Base-by-base conservation (phyloP, 2,797 vertebrate genomes). In the Falco peregrinus region DNA sequence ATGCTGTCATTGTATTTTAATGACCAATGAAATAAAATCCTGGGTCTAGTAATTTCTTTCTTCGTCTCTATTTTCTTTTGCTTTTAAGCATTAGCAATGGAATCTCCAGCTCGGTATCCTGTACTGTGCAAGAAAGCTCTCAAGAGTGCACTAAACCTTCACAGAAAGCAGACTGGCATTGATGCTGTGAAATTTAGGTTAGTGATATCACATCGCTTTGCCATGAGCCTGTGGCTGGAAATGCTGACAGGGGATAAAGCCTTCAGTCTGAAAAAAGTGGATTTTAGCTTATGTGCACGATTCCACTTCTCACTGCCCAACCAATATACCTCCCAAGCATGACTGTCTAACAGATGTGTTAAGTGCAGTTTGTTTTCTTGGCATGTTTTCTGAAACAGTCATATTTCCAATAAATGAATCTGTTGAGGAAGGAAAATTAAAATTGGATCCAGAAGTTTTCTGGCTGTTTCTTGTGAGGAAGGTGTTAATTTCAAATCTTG, bases 91-190 rank as follows among this genome's bases (percentile, higher is more conserved):
- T 96, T 99, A 96, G 98, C 99, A 48, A 98, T 99, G 99, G 99
- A 99, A 95, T 85, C 97, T 43, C 99, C 99, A 70, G 99, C 98
- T 90, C 82, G 98, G 93, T 99, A 98, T 94, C 99, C 99, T 61
- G 91, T 93, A 19, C 96, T 99, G 69, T 99, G 98, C 94, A 98
- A 99, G 97, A 99, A 98, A 95, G 99, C 98, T 93, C 98, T 99
- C 97, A 98, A 98, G 97, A 97, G 95, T 20, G 98, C 98, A 37
- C 96, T 99, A 31, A 98, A 97, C 45, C 97, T 99, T 88, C 96
- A 98, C 95, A 98, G 96, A 96, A 99, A 98, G 91, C 97, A 98
- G 78, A 84, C 98, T 73, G 90, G 97, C 84, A 33, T 97, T 12
- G 98, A 99, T 97, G 87, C 97, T 94, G 74, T 94, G 35, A 98